Conservation (phyloP, 2,113 vertebrate species). For the Cathartes aura region DNA sequence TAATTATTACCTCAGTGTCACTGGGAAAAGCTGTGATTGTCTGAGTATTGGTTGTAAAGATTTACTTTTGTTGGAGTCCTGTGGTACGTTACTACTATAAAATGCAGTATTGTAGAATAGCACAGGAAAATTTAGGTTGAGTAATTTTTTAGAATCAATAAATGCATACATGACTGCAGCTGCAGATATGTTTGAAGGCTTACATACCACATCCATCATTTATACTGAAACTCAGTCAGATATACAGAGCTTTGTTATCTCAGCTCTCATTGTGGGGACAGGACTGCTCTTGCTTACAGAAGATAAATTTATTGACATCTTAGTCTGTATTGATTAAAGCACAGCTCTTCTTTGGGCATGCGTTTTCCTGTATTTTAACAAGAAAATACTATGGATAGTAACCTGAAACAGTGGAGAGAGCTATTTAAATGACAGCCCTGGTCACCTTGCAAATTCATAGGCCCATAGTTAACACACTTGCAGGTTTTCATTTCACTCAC, state of each 20-base stretch:
- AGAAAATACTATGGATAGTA: background rate
- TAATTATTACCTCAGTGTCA: conserved; percentile 44
- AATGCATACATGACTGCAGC: background rate
- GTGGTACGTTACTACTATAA: background rate
- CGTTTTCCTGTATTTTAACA: background rate
- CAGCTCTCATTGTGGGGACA: background rate
- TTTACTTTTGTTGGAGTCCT: conserved; percentile 7
- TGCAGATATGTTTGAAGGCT: background rate
- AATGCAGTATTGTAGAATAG: background rate
- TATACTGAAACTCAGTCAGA: background rate
- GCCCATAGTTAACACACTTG: fast-evolving
- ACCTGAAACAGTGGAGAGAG: background rate
- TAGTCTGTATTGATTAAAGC: background rate
- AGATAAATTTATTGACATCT: background rate
- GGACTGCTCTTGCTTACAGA: background rate
- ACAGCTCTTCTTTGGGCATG: background rate
- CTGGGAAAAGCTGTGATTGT: conserved; percentile 3
- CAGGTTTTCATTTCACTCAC: background rate
- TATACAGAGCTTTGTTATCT: background rate
- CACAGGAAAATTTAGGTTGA: background rate
- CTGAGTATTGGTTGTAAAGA: conserved; percentile 22
- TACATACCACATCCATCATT: background rate
- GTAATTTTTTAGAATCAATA: background rate
- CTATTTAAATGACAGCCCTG: background rate
- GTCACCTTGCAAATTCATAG: background rate